Conservation (phyloP, 2,797 vertebrate species). For the Paedocypris micromegethes region DNA sequence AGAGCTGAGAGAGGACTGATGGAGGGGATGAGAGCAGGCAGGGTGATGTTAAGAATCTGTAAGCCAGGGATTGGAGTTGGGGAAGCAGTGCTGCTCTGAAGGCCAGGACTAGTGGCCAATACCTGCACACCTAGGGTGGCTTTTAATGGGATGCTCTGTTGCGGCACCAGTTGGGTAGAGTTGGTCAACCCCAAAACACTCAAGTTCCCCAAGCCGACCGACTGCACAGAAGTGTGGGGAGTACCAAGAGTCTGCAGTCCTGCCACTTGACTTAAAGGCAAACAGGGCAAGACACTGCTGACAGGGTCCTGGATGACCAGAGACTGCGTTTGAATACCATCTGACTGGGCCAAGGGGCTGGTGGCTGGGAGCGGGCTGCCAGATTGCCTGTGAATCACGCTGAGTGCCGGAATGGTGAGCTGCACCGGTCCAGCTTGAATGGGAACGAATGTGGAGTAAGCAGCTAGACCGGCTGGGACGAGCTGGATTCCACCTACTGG, state of each 20-base stretch:
- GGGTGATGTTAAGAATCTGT: slow-evolving; percentile 89
- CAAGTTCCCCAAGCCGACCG: slow-evolving; percentile 79
- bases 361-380: slow-evolving; percentile 62
- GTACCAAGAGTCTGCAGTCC: slow-evolving; percentile 71
- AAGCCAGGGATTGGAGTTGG: slow-evolving; percentile 79
- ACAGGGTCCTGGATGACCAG: slow-evolving; percentile 75
- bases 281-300: slow-evolving; percentile 78
- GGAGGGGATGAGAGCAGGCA: slow-evolving; percentile 85
- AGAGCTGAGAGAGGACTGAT: slow-evolving; percentile 67
- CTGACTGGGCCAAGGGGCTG: slow-evolving; percentile 58
- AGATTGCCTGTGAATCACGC: slow-evolving; percentile 82
- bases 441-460: slow-evolving; percentile 92
- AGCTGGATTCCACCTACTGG: slow-evolving; percentile 91
- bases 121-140: slow-evolving; percentile 87
- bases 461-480: slow-evolving; percentile 82
- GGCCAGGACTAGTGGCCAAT: slow-evolving; percentile 69
- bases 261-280: slow-evolving; percentile 82
- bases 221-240: slow-evolving; percentile 67
- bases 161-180: slow-evolving; percentile 69
- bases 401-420: slow-evolving; percentile 87
- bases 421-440: slow-evolving; percentile 86
- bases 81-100: slow-evolving; percentile 69
- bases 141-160: slow-evolving; percentile 83
- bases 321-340: slow-evolving; percentile 55
- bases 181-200: slow-evolving; percentile 84